These are phyloP conservation scores for Pyrocoelia pectoralis DNA, from an alignment of 2,888 invertebrate species.

Conservation along the genomic window DNA sequence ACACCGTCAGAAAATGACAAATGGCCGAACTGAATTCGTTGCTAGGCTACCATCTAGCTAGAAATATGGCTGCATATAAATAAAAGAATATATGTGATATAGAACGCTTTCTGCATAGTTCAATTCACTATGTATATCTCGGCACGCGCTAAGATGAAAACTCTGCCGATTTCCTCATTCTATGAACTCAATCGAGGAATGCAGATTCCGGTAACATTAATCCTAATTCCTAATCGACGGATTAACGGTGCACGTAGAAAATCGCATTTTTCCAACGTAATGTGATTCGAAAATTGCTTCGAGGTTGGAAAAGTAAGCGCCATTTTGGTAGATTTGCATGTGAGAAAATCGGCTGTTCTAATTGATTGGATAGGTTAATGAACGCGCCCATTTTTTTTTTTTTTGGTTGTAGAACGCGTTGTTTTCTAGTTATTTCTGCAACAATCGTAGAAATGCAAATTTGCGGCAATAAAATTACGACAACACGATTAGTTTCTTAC, in stretches of 20 bases:
- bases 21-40: conserved; percentile 55
- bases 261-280: too few relatives aligned
- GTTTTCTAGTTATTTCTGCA: conserved; percentile 8
- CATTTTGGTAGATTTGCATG: too few relatives aligned
- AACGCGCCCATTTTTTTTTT: not conserved
- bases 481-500: conserved; percentile 50
- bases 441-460: conserved; percentile 48
- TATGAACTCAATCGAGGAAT: too few relatives aligned
- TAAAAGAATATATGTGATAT: conserved; percentile 48
- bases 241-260: too few relatives aligned
- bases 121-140: conserved; percentile 45
- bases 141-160: conserved; percentile 35
- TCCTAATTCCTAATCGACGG: too few relatives aligned
- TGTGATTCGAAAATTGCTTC: too few relatives aligned
- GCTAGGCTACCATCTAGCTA: conserved; percentile 51
- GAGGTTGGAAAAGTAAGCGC: too few relatives aligned
- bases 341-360: too few relatives aligned
- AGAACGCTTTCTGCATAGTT: conserved; percentile 50
- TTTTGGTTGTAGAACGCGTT: too few relatives aligned
- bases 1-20: conserved; percentile 55
- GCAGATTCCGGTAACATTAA: too few relatives aligned
- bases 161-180: too few relatives aligned
- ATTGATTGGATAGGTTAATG: not conserved
- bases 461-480: conserved; percentile 47
- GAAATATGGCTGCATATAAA: conserved; percentile 58